Evolutionary conservation across 2,113 vertebrate species (phyloP).

Genomic region (Vidua macroura): DNA sequence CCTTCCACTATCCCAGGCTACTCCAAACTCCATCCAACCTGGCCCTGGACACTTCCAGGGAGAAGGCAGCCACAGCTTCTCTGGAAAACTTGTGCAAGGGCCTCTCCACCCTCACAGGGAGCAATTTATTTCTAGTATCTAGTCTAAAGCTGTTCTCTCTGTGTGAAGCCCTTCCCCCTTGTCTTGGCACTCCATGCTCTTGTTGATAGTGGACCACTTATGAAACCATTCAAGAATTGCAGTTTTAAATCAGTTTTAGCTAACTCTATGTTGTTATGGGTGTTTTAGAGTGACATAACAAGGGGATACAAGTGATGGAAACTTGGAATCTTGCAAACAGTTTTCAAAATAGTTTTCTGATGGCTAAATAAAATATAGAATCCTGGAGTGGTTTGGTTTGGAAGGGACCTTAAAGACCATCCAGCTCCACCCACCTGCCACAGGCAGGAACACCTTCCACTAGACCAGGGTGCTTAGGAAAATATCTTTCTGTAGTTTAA

Average conservation of each 20-base stretch:
- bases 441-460: not conserved
- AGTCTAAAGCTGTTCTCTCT: not conserved
- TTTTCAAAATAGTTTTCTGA: not conserved
- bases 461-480: not conserved
- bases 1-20: rapidly evolving
- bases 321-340: not conserved
- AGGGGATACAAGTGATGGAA: not conserved
- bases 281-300: not conserved
- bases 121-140: not conserved
- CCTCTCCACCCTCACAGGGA: not conserved
- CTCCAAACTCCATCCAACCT: not conserved
- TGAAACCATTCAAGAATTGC: not conserved
- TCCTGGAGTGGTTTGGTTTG: not conserved
- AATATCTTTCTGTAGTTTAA: not conserved
- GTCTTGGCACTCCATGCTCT: not conserved
- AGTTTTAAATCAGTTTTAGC: not conserved
- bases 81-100: not conserved
- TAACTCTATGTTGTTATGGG: rapidly evolving
- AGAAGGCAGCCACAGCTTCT: not conserved
- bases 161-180: not conserved
- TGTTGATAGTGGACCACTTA: not conserved
- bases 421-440: not conserved
- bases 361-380: not conserved
- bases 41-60: not conserved
- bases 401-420: not conserved